Base-by-base conservation (phyloP, 2,113 vertebrate genomes). In the Sylvietta virens region DNA sequence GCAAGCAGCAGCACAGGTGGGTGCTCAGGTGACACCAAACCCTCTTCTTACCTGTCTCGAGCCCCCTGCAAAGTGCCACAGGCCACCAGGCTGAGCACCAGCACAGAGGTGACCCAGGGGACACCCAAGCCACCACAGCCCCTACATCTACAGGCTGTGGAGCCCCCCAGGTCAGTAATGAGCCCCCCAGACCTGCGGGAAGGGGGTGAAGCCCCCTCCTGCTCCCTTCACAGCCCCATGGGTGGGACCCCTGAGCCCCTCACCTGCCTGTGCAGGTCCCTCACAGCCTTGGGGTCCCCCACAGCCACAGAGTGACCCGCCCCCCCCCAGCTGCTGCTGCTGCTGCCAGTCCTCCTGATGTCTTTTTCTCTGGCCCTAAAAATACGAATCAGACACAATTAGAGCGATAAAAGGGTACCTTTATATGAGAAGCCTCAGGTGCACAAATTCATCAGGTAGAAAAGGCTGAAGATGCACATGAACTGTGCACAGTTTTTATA, bases 291-390 rank as follows among this genome's bases (percentile, higher is more conserved):
- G 27, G 40, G 51, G 40, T 17, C 42, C 22, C 73, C 22, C 7
- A 11, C 8, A 17, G 53, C 31, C 45, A 42, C 2, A 4, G 56
- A 7, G 2, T 37, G 11, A n/a, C 10, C 3, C 2, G 6, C 12
- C 16, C 7, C 2, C n/a, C n/a, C n/a, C n/a, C n/a, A n/a, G n/a
- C n/a, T n/a, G n/a, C 42, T 17, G 0, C 64, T 6, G 0, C 71
- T 22, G 7, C 50, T 7, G 14, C 53, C 61, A 5, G 17, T 3
- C 1, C n/a, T 18, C 13, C 24, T 30, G 26, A 8, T 35, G 26
- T 20, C 28, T 31, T 48, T 33, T 39, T 9, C 28, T 33, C 45
- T 50, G 57, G 28, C 73, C 35, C 22, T 61, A 61, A 20, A 76
- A 40, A 16, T 7, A 39, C 5, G 13, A 33, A 26, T 40, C 28